A percentile compares a stretch with the other conserved stretches of the same genome.
Conservation (phyloP, 2,113 vertebrate species). For the Neodontobutis hainanensis region DNA sequence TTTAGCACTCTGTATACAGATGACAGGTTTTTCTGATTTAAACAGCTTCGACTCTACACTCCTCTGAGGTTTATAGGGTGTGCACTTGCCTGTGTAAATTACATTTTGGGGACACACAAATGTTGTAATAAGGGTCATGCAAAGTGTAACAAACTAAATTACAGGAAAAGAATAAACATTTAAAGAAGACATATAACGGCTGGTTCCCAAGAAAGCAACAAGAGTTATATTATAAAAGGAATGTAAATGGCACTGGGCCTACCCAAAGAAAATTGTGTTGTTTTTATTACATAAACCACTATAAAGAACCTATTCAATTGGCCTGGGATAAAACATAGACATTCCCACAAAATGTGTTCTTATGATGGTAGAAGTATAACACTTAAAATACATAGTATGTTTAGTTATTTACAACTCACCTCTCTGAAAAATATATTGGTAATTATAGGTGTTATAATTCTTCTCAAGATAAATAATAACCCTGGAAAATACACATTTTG, state of each 20-base stretch:
- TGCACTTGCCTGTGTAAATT: conserved; percentile 5
- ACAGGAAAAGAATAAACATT: conserved; percentile 8
- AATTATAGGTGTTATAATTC: no score
- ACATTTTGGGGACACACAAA: neutral
- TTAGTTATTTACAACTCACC: no score
- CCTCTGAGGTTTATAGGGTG: neutral
- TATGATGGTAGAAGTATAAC: no score
- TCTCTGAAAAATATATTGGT: no score
- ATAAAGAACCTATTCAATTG: no score
- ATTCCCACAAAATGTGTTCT: no score
- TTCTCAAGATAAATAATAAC: no score
- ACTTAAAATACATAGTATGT: no score
- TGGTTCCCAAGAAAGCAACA: neutral
- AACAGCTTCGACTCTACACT: neutral
- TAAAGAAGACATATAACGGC: neutral
- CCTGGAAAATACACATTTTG: no score
- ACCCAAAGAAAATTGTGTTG: no score
- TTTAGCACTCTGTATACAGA: neutral
- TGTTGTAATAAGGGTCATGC: neutral
- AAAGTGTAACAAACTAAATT: conserved; percentile 6
- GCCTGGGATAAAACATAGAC: no score
- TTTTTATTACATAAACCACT: no score
- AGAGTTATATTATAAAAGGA: neutral
- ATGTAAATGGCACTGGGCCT: neutral
- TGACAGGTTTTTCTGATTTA: neutral